Percentiles rank a stretch among this genome's conserved stretches.
Evolutionary conservation across 2,888 invertebrate species (phyloP).

Genomic region (Patella ulyssiponensis): DNA sequence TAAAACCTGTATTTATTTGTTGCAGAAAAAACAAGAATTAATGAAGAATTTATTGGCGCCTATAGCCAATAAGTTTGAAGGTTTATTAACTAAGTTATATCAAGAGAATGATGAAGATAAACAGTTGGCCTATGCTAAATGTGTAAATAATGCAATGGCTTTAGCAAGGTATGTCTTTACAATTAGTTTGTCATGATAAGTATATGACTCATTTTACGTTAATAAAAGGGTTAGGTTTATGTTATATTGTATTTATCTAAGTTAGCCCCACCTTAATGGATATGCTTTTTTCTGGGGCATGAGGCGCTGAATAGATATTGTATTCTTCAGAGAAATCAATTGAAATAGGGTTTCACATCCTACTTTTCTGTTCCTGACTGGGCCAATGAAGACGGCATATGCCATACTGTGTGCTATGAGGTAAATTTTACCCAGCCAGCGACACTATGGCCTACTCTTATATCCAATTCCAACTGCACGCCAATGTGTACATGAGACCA

Average conservation of each 20-base stretch:
- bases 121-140: slow-evolving; percentile 70
- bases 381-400: no score
- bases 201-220: background rate
- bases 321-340: background rate
- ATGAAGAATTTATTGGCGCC: slow-evolving; percentile 74
- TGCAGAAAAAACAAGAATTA: slow-evolving; percentile 72
- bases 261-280: background rate
- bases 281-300: background rate
- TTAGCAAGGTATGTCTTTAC: slow-evolving; percentile 72
- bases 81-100: slow-evolving; percentile 68
- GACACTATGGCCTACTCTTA: no score
- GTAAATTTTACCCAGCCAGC: no score
- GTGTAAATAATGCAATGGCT: slow-evolving; percentile 74
- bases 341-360: no score
- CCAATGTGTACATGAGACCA: no score
- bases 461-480: no score
- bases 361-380: no score
- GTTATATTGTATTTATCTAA: background rate
- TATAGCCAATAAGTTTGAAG: slow-evolving; percentile 73
- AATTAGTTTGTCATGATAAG: background rate
- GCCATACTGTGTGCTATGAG: no score
- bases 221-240: background rate
- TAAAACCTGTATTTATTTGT: slow-evolving; percentile 4
- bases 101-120: slow-evolving; percentile 65
- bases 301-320: background rate